These are phyloP conservation scores for Beroe ovata DNA, from an alignment of 37 sponge, comb jelly and placozoan genomes.

Conservation along the genomic window DNA sequence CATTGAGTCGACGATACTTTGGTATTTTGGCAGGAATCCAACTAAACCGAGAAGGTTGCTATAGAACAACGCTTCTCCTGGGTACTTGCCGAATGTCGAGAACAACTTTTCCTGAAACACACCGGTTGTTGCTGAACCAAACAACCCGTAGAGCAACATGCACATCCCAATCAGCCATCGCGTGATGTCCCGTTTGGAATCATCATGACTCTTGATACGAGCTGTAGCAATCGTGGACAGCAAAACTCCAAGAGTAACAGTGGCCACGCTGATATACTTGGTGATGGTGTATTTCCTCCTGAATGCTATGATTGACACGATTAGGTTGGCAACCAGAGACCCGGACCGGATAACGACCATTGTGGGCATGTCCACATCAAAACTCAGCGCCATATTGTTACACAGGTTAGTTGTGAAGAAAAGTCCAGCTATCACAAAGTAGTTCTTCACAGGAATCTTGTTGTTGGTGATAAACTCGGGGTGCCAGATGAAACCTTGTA, in stretches of 20 bases:
- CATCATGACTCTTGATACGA: background rate
- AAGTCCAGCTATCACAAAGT: conserved; percentile 14
- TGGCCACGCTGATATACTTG: conserved; percentile 36
- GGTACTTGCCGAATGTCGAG: conserved; percentile 29
- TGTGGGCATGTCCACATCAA: conserved; percentile 60
- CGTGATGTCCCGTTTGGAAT: background rate
- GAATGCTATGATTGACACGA: conserved; percentile 66
- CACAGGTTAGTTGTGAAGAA: conserved; percentile 56
- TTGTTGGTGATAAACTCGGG: conserved; percentile 39
- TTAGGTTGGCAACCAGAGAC: conserved; percentile 87
- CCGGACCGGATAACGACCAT: conserved; percentile 68
- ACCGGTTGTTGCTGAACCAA: conserved; percentile 26
- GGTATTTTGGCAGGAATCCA: conserved; percentile 33
- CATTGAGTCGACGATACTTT: background rate
- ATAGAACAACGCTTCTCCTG: conserved; percentile 44
- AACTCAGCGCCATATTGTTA: conserved; percentile 49
- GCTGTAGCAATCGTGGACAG: conserved; percentile 49
- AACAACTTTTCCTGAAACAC: conserved; percentile 61
- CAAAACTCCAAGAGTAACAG: conserved; percentile 41
- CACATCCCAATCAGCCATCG: conserved; percentile 23
- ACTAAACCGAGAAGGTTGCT: conserved; percentile 40
- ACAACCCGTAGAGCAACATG: conserved; percentile 57
- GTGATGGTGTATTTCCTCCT: conserved; percentile 4
- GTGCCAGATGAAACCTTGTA: conserved; percentile 19
- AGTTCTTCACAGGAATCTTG: conserved; percentile 43